Conservation (phyloP, 2,797 vertebrate species). For the Megaceryle alcyon region DNA sequence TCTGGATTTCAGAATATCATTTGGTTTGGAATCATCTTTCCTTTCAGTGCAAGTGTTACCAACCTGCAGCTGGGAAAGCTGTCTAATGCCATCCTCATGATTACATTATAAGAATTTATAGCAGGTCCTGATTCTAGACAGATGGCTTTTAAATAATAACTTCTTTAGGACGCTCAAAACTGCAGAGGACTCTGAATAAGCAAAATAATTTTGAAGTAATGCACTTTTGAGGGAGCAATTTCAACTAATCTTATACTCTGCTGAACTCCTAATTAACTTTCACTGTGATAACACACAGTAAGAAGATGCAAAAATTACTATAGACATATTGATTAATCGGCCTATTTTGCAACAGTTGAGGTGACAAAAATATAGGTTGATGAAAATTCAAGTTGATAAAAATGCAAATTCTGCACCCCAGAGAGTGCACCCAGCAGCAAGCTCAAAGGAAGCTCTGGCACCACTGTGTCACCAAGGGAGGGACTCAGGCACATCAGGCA, state of each 20-base stretch:
- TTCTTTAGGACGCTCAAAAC: neutral
- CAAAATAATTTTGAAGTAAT: neutral
- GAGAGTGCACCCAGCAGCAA: rapidly evolving
- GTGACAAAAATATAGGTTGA: neutral
- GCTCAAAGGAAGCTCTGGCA: neutral
- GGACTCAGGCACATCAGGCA: rapidly evolving
- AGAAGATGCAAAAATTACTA: neutral
- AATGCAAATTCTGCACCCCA: rapidly evolving
- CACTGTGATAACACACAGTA: neutral
- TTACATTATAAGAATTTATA: neutral
- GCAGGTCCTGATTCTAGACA: neutral
- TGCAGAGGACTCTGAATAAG: neutral
- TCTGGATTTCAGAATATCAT: neutral
- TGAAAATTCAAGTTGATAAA: neutral
- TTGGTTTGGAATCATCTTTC: neutral
- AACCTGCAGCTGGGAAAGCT: neutral
- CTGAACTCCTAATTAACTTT: neutral
- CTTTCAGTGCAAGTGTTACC: neutral
- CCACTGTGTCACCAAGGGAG: rapidly evolving
- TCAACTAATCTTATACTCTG: neutral
- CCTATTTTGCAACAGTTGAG: neutral
- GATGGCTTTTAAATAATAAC: neutral
- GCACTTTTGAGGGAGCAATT: neutral
- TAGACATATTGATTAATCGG: neutral
- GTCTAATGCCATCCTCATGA: neutral